phyloP scores from a whole-genome alignment of 1,140 invertebrate species.

The Bicyclus anynana region DNA sequence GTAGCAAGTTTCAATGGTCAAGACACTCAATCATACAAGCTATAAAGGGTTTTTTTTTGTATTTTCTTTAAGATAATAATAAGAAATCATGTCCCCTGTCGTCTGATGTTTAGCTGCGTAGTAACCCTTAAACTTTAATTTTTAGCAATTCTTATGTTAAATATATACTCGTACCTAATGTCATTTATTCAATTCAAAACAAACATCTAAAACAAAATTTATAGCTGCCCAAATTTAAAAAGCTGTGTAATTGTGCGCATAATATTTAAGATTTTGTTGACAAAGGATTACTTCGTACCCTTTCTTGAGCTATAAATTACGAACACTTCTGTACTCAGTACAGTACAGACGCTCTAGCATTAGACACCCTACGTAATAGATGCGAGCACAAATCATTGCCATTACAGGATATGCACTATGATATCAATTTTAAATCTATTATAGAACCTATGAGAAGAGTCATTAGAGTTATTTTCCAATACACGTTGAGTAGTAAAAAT shows the following conservation, averaged over 20 bases:
- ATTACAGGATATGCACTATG: conserved; percentile 28
- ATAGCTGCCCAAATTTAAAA: conserved; percentile 45
- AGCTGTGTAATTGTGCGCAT: conserved; percentile 53
- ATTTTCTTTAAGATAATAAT: too few species aligned
- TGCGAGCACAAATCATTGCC: conserved; percentile 57
- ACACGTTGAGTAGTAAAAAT: not conserved
- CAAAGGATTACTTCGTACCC: conserved; percentile 60
- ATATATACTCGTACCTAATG: too few species aligned
- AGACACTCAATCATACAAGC: too few species aligned
- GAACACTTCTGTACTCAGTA: conserved; percentile 45
- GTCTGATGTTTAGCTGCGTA: too few species aligned
- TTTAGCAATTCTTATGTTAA: too few species aligned
- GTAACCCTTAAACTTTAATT: too few species aligned
- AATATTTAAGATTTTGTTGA: conserved; percentile 69
- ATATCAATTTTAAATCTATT: conserved; percentile 29
- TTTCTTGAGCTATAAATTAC: conserved; percentile 67
- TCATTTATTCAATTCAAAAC: too few species aligned
- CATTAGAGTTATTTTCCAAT: not conserved
- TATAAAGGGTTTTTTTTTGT: too few species aligned
- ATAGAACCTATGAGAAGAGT: not conserved
- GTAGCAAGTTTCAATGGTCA: too few species aligned
- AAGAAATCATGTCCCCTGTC: too few species aligned
- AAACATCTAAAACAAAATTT: conserved; percentile 35
- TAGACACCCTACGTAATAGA: conserved; percentile 55
- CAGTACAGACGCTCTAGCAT: conserved; percentile 57